Conservation (phyloP, 2,888 invertebrate genomes). For the Drosophila diplacantha region DNA sequence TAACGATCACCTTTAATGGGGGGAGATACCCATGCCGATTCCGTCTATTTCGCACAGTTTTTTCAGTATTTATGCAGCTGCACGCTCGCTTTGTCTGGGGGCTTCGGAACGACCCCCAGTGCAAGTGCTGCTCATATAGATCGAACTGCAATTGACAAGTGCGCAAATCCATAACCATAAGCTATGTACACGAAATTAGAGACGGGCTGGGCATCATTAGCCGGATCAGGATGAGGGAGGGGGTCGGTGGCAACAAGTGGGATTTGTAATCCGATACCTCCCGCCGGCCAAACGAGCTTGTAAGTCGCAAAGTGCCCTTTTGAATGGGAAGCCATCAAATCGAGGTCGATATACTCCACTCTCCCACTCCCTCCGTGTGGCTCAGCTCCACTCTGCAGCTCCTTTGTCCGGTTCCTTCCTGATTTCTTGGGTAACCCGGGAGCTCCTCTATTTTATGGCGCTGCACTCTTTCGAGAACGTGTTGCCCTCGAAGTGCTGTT, state of each 20-base stretch:
- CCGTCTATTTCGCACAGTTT: constrained; percentile 17
- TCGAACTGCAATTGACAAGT: constrained; percentile 66
- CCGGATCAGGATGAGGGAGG: constrained; percentile 10
- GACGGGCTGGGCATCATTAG: constrained; percentile 58
- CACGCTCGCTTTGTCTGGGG: constrained; percentile 60
- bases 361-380: not conserved
- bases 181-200: constrained; percentile 56
- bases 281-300: constrained; percentile 22
- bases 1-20: constrained; percentile 24
- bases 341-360: constrained; percentile 71
- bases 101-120: constrained; percentile 30
- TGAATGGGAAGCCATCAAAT: constrained; percentile 46
- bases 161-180: constrained; percentile 63
- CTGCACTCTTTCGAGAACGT: constrained; percentile 57
- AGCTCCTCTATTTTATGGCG: constrained; percentile 67
- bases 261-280: constrained; percentile 40
- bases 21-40: constrained; percentile 34
- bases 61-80: constrained; percentile 68
- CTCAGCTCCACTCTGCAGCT: not conserved
- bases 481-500: constrained; percentile 39
- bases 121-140: constrained; percentile 28
- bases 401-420: constrained; percentile 45
- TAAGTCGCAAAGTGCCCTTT: constrained; percentile 32
- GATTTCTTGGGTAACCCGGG: constrained; percentile 59
- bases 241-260: constrained; percentile 39